These are phyloP conservation scores for Palaemon carinicauda DNA, from an alignment of 1,140 invertebrate species.

Conservation along the genomic window DNA sequence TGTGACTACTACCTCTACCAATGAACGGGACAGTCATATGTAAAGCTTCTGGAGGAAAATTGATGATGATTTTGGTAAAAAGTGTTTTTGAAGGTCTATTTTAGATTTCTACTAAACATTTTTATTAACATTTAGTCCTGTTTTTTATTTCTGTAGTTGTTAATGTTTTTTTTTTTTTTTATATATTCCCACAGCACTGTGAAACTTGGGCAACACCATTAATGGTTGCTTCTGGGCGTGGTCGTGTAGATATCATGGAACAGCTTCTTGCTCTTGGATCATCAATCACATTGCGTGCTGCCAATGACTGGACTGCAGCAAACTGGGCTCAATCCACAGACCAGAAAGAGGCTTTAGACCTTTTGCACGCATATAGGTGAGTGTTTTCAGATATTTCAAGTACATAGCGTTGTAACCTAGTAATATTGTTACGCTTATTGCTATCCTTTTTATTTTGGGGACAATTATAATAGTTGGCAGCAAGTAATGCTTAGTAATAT, in stretches of 20 bases:
- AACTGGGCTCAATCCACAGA: slow-evolving; percentile 77
- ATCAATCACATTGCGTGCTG: slow-evolving; percentile 73
- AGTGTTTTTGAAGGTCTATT: no score
- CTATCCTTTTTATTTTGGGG: no score
- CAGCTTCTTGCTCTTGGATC: slow-evolving; percentile 77
- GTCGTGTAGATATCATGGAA: slow-evolving; percentile 72
- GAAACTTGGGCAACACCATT: slow-evolving; percentile 76
- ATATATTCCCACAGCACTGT: slow-evolving; percentile 71
- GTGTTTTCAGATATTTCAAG: background rate
- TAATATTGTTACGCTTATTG: no score
- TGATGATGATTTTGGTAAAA: background rate
- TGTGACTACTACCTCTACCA: no score
- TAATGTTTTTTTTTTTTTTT: background rate
- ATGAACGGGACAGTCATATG: no score
- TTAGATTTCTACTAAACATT: no score
- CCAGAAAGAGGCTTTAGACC: slow-evolving; percentile 70
- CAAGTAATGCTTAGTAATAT: no score
- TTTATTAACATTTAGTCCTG: no score
- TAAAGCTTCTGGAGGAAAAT: no score
- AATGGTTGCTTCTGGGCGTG: slow-evolving; percentile 79
- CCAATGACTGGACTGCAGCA: slow-evolving; percentile 76
- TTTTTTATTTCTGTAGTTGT: background rate
- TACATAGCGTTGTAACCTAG: no score
- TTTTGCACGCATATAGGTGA: slow-evolving; percentile 68
- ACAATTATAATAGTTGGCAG: no score